Evolutionary conservation across 2,888 invertebrate genomes (phyloP).

Genomic region (Aspidiotus rigidus): DNA sequence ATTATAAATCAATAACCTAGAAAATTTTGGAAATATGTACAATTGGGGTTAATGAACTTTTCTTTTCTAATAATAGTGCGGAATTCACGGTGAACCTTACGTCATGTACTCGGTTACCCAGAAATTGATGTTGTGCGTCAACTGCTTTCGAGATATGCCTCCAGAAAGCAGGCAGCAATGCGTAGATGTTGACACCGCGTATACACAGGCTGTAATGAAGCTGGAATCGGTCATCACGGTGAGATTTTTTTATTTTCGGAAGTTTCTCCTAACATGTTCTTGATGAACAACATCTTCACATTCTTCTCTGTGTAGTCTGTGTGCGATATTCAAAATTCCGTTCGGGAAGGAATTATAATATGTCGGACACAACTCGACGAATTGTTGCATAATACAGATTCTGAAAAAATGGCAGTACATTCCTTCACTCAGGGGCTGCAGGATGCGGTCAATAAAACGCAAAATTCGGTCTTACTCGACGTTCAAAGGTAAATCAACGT

Average conservation of each 20-base stretch:
- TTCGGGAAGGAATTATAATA: constrained; percentile 57
- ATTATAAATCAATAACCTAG: too few relatives aligned
- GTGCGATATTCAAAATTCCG: constrained; percentile 55
- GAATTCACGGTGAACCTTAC: constrained; percentile 61
- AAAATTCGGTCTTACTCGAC: constrained; percentile 55
- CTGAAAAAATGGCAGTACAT: constrained; percentile 57
- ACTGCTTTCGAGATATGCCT: constrained; percentile 61
- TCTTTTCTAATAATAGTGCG: constrained; percentile 45
- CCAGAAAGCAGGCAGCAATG: constrained; percentile 59
- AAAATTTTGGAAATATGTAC: too few relatives aligned
- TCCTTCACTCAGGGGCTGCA: constrained; percentile 58
- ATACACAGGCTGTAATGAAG: constrained; percentile 59
- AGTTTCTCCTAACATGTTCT: background rate
- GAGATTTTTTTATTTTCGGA: constrained; percentile 36
- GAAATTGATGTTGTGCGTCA: constrained; percentile 62
- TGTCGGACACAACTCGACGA: constrained; percentile 59
- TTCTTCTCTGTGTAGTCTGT: constrained; percentile 43
- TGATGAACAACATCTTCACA: background rate
- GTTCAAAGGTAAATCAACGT: constrained; percentile 51
- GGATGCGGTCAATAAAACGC: constrained; percentile 58
- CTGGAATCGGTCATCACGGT: constrained; percentile 55
- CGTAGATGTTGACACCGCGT: constrained; percentile 65
- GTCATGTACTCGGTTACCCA: constrained; percentile 64
- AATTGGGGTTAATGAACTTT: too few relatives aligned
- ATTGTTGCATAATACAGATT: constrained; percentile 54